Conservation (phyloP, 2,888 invertebrate genomes). For the Seladonia tumulorum region DNA sequence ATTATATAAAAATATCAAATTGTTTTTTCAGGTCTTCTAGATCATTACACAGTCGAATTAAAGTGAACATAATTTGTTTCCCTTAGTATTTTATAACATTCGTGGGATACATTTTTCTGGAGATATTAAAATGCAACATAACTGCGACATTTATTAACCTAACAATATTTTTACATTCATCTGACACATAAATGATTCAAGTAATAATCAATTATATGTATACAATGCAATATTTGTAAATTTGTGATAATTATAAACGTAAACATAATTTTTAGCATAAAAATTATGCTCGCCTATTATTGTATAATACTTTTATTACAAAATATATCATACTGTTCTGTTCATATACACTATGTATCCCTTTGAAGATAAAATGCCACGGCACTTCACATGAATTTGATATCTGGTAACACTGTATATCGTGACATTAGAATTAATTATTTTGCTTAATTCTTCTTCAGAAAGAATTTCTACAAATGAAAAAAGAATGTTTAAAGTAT, state of each 20-base stretch:
- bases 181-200: not conserved
- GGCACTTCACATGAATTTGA: constrained; percentile 94
- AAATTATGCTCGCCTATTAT: constrained; percentile 10
- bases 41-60: not conserved
- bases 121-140: not conserved
- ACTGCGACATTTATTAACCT: not conserved
- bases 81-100: not conserved
- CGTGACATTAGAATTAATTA: constrained; percentile 84
- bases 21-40: not conserved
- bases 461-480: constrained; percentile 86
- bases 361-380: constrained; percentile 95
- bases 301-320: not conserved
- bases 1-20: not conserved
- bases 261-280: not conserved
- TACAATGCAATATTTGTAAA: constrained; percentile 1
- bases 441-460: constrained; percentile 86
- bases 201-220: constrained; percentile 6
- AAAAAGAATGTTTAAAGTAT: constrained; percentile 51
- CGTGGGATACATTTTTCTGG: not conserved
- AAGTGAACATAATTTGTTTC: not conserved
- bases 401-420: constrained; percentile 93
- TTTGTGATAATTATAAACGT: not conserved
- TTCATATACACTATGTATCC: constrained; percentile 90
- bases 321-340: constrained; percentile 60
- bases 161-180: constrained; percentile 3